A percentile compares a stretch with the other conserved stretches of the same genome.
phyloP scores from a whole-genome alignment of 2,797 vertebrate genomes.

The Uromys caudimaculatus region DNA sequence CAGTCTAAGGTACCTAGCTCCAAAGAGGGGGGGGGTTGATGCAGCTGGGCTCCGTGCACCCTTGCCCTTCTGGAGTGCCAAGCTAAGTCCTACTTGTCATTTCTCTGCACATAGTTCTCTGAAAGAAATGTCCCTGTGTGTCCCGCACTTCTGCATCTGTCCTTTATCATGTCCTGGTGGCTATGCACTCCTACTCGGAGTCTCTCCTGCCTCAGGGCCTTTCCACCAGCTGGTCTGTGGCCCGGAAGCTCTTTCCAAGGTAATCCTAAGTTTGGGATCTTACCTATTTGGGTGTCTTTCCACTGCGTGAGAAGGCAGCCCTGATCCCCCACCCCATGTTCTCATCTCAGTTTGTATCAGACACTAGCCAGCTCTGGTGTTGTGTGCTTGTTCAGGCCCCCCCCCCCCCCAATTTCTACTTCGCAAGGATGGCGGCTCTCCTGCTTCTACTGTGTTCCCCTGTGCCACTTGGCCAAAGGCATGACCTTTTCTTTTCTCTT shows the following conservation, averaged over 20 bases:
- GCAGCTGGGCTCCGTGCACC: neutral
- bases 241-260: neutral
- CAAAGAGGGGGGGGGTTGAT: neutral
- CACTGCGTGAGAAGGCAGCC: neutral
- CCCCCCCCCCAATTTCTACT: neutral
- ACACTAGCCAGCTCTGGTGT: neutral
- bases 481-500: neutral
- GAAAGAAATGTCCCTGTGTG: neutral
- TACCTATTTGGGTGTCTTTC: neutral
- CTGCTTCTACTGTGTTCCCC: neutral
- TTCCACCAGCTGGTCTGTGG: neutral
- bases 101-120: neutral
- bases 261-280: neutral
- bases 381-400: neutral
- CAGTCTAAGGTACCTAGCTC: neutral
- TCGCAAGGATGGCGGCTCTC: neutral
- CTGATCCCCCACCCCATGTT: neutral
- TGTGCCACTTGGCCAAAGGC: neutral
- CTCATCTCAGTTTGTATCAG: neutral
- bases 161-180: accelerated
- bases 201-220: neutral
- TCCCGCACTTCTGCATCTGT: neutral
- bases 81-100: neutral
- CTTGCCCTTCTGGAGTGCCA: neutral
- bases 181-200: neutral